Evolutionary conservation across 2,888 invertebrate genomes (phyloP).

Genomic region (Morpho deidamia): DNA sequence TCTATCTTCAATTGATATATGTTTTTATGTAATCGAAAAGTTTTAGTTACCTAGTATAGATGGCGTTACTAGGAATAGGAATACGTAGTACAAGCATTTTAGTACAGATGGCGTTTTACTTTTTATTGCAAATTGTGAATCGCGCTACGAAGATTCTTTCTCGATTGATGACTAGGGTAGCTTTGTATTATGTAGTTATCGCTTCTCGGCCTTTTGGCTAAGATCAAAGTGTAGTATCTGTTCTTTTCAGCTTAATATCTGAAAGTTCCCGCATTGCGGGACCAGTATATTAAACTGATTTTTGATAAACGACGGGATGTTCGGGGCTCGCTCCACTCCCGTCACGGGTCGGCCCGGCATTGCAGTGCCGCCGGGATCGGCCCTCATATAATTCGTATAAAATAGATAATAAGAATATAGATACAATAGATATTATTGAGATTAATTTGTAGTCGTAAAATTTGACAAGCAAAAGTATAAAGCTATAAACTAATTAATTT

Average conservation of each 20-base stretch:
- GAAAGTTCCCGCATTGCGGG: constrained; percentile 4
- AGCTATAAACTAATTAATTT: no score
- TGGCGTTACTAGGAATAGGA: no score
- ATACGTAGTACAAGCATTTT: background rate
- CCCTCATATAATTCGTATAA: no score
- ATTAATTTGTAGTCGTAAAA: no score
- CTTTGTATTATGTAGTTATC: background rate
- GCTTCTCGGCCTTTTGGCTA: background rate
- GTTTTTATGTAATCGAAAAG: no score
- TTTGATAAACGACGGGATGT: constrained; percentile 1
- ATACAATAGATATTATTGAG: no score
- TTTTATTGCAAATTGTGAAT: background rate
- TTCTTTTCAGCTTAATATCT: constrained; percentile 5
- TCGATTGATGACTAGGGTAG: background rate
- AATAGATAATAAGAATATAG: no score
- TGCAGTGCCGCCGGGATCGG: constrained; percentile 3
- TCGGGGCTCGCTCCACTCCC: constrained; percentile 4
- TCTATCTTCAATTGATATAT: no score
- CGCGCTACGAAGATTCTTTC: background rate
- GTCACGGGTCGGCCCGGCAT: constrained; percentile 5
- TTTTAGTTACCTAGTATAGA: no score
- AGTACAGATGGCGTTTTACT: background rate
- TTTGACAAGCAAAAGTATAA: no score
- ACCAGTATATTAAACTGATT: constrained; percentile 5
- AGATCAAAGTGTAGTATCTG: constrained; percentile 2